These are phyloP conservation scores for Muscicapa adusta DNA, from an alignment of 2,113 vertebrate species.

Conservation along the genomic window DNA sequence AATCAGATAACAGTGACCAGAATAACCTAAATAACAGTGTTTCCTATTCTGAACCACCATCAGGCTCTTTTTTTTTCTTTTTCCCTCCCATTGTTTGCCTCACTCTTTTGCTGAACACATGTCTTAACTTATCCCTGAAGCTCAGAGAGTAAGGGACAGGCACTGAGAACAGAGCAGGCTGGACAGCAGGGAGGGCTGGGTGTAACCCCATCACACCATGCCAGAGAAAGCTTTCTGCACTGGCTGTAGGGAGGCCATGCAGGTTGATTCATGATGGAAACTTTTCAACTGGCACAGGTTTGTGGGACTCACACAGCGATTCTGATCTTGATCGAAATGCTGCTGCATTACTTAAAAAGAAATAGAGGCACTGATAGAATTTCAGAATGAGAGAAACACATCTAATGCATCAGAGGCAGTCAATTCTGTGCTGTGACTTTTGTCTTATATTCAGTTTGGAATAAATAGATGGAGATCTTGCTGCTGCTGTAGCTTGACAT, in stretches of 20 bases:
- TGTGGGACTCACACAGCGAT: neutral
- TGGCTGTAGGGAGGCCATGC: neutral
- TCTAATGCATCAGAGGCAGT: neutral
- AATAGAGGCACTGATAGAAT: neutral
- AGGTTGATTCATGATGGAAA: neutral
- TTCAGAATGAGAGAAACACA: neutral
- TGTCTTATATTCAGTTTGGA: neutral
- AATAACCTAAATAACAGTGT: neutral
- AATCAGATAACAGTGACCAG: constrained; percentile 5
- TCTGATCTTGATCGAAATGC: neutral
- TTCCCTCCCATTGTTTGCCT: neutral
- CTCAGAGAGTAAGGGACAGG: neutral
- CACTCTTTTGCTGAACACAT: neutral
- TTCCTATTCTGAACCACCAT: neutral
- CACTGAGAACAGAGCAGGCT: neutral
- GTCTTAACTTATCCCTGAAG: neutral
- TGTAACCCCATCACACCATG: fast-evolving
- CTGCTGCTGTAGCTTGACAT: constrained; percentile 2
- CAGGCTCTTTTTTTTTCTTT: neutral
- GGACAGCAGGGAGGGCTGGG: neutral
- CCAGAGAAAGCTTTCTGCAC: neutral
- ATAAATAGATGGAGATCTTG: constrained; percentile 21
- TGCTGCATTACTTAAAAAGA: neutral
- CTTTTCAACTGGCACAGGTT: neutral
- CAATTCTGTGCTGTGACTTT: neutral